A percentile compares a stretch with the other conserved stretches of the same genome.
Evolutionary conservation across 2,113 vertebrate genomes (phyloP).

Genomic region (Apus apus): DNA sequence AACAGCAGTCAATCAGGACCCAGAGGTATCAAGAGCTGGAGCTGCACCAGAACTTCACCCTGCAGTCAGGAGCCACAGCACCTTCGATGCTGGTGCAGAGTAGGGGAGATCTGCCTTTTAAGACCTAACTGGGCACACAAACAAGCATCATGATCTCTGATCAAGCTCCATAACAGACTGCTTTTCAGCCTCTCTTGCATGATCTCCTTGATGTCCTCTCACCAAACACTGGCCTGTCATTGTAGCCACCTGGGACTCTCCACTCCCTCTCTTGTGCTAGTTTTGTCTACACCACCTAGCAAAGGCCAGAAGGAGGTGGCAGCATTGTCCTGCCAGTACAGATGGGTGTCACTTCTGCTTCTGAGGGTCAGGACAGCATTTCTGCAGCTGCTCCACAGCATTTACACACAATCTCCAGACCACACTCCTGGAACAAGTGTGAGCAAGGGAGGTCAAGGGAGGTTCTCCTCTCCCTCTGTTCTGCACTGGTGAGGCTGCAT

Average conservation of each 20-base stretch:
- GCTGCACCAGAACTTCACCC: neutral
- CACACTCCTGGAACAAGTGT: fast-evolving
- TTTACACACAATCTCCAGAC: neutral
- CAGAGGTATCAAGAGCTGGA: fast-evolving
- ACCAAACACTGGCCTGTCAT: neutral
- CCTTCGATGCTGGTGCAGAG: neutral
- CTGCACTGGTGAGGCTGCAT: too few relatives aligned
- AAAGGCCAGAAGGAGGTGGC: neutral
- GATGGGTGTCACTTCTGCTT: neutral
- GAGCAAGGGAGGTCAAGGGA: too few relatives aligned
- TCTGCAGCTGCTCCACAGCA: neutral
- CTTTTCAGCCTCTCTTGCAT: neutral
- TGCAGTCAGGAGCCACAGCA: neutral
- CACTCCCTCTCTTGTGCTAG: fast-evolving
- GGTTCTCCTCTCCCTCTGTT: too few relatives aligned
- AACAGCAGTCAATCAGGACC: neutral
- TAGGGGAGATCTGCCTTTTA: neutral
- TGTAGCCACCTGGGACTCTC: neutral
- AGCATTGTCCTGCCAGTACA: neutral
- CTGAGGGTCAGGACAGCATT: neutral
- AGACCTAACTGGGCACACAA: neutral
- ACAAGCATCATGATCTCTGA: neutral
- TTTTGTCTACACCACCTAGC: neutral
- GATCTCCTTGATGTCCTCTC: neutral
- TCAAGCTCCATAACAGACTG: neutral